Percentiles rank a stretch among this genome's conserved stretches.
Conservation (phyloP, 92 coral and sea anemone species). For the Epizoanthus fatuus region DNA sequence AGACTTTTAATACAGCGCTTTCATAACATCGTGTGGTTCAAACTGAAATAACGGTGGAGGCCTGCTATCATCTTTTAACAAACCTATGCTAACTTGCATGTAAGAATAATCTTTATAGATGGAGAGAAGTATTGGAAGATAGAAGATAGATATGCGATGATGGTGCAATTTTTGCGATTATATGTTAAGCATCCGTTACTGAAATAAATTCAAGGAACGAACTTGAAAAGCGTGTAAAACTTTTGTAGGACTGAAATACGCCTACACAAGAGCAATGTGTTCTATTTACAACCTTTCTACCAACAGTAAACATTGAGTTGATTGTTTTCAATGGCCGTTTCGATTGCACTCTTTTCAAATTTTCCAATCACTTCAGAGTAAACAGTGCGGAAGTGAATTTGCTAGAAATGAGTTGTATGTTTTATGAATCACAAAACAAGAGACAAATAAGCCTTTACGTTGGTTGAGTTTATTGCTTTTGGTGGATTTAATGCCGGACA, state of each 20-base stretch:
- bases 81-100: too few relatives aligned
- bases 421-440: background rate
- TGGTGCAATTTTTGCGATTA: too few relatives aligned
- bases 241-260: background rate
- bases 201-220: too few relatives aligned
- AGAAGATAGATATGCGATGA: too few relatives aligned
- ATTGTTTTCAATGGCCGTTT: background rate
- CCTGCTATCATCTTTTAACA: too few relatives aligned
- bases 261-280: background rate
- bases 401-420: background rate
- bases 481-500: background rate
- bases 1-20: too few relatives aligned
- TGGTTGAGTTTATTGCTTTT: background rate
- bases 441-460: background rate
- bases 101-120: too few relatives aligned
- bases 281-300: background rate
- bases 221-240: background rate
- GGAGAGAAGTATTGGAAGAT: too few relatives aligned
- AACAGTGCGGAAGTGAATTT: background rate
- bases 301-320: constrained; percentile 6
- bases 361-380: background rate
- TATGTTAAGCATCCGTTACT: too few relatives aligned
- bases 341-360: background rate
- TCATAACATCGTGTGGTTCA: too few relatives aligned
- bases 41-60: too few relatives aligned